Evolutionary conservation across 30 jellyfish, hydroid and myxozoan species (phyloP).

Genomic region (Cassiopea andromeda): DNA sequence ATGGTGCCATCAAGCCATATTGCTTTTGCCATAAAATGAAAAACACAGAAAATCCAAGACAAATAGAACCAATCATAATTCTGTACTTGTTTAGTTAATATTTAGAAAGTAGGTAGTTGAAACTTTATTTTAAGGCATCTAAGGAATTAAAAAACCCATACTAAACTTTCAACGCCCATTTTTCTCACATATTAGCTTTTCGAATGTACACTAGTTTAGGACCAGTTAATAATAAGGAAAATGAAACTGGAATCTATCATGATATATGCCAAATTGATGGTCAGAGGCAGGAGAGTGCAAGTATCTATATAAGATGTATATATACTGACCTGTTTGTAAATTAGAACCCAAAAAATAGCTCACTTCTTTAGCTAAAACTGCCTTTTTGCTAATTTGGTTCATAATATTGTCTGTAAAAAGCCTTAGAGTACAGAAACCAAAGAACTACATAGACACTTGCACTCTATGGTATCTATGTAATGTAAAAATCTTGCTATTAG

Average conservation of each 20-base stretch:
- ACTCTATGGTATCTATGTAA: neutral
- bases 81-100: neutral
- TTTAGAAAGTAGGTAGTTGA: neutral
- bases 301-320: neutral
- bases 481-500: neutral
- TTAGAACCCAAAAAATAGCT: neutral
- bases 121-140: neutral
- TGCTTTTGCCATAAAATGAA: neutral
- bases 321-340: neutral
- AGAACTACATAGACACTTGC: neutral
- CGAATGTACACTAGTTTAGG: neutral
- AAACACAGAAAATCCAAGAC: neutral
- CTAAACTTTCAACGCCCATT: neutral
- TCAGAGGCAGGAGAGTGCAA: neutral
- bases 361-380: neutral
- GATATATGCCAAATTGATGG: neutral
- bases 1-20: neutral
- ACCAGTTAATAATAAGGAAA: neutral
- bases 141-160: neutral
- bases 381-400: neutral
- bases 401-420: neutral
- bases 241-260: neutral
- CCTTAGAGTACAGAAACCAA: neutral
- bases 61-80: neutral
- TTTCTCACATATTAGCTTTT: neutral